These are phyloP conservation scores for Acrossocheilus fasciatus DNA, from an alignment of 2,797 vertebrate species.

Conservation along the genomic window DNA sequence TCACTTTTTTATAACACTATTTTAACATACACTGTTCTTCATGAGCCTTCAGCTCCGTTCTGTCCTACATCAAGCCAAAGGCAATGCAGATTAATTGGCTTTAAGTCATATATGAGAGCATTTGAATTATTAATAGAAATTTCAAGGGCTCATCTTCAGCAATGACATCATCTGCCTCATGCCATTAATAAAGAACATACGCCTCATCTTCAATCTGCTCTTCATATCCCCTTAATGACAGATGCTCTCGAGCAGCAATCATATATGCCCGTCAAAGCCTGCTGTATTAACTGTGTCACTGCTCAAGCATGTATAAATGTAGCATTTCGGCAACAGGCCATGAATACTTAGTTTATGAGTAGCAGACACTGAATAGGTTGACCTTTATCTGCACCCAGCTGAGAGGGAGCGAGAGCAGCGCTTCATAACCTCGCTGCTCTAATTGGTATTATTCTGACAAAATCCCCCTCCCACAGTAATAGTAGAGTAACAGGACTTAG, in stretches of 20 bases:
- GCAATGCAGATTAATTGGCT: not conserved
- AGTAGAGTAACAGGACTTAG: not conserved
- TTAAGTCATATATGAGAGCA: not conserved
- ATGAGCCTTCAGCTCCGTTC: not conserved
- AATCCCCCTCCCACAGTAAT: not conserved
- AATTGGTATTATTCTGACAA: constrained; percentile 34
- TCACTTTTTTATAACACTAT: not conserved
- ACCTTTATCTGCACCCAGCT: constrained; percentile 26
- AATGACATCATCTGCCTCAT: constrained; percentile 2
- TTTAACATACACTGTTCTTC: not conserved
- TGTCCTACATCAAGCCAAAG: not conserved
- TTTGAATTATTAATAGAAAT: not conserved
- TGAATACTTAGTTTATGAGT: constrained; percentile 24
- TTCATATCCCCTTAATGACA: constrained; percentile 2
- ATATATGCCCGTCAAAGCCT: constrained; percentile 17
- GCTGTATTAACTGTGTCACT: not conserved
- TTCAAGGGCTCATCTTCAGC: not conserved
- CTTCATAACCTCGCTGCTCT: not conserved
- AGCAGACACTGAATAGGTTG: not conserved
- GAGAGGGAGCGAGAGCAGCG: constrained; percentile 3
- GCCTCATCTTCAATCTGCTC: constrained; percentile 15
- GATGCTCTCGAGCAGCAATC: constrained; percentile 27
- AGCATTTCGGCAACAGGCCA: constrained; percentile 36
- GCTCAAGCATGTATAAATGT: constrained; percentile 22
- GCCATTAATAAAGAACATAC: not conserved